These are phyloP conservation scores for Spodoptera exigua DNA, from an alignment of 2,888 invertebrate species.

Conservation along the genomic window DNA sequence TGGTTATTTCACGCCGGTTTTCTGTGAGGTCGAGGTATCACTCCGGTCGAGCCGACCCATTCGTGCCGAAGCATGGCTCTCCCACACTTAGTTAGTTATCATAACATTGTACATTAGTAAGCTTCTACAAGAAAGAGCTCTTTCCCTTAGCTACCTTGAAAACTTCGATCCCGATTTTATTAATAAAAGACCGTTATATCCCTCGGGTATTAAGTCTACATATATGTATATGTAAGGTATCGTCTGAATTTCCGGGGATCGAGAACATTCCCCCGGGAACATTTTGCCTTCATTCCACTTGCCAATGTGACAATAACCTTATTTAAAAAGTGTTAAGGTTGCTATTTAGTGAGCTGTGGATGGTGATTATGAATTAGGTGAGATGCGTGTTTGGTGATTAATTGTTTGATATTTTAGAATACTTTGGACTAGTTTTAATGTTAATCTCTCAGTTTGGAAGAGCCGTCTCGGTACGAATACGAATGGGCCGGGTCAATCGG, in stretches of 20 bases:
- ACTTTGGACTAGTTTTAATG: no score
- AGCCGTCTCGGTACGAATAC: no score
- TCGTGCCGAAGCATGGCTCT: no score
- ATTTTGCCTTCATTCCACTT: slow-evolving; percentile 38
- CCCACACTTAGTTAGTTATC: no score
- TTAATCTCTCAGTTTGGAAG: no score
- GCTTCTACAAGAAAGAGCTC: neutral
- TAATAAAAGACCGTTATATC: slow-evolving; percentile 48
- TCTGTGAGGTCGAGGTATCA: no score
- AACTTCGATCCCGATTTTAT: slow-evolving; percentile 32
- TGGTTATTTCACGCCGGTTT: no score
- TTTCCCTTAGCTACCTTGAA: slow-evolving; percentile 9
- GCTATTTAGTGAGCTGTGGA: no score
- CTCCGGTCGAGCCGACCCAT: no score
- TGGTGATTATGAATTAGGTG: slow-evolving; percentile 2
- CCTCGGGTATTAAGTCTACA: slow-evolving; percentile 32
- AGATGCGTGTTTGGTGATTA: neutral
- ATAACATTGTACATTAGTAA: no score
- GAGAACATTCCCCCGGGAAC: slow-evolving; percentile 32
- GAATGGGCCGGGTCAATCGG: no score
- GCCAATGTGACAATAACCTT: slow-evolving; percentile 35
- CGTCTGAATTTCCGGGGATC: slow-evolving; percentile 39
- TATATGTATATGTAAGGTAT: slow-evolving; percentile 33
- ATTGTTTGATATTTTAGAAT: no score
- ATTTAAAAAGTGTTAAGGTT: slow-evolving; percentile 14